Base-by-base conservation (phyloP, 2,797 vertebrate species). In the Discoglossus pictus region DNA sequence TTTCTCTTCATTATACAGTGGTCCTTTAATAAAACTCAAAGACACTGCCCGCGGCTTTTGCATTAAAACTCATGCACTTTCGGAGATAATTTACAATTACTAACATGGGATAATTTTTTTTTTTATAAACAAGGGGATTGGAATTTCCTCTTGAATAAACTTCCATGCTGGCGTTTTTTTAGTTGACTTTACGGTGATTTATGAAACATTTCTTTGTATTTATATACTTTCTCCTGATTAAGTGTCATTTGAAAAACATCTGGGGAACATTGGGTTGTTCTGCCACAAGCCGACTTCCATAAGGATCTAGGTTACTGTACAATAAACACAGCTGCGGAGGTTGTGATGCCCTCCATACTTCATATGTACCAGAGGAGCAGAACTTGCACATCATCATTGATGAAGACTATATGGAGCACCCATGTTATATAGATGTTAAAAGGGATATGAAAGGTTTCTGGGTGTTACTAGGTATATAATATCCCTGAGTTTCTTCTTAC, bases 241-340 rank as follows among this genome's bases (percentile, higher is more conserved):
- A 71, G 61, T 64, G 60, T 71, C 68, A 64, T 64, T 64, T 51
- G 44, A 71, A 71, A 71, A 71, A 64, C 60, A 64, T 64, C 61
- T 64, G 60, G 68, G 65, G 52, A 71, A 58, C 61, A 64, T 64
- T 51, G 44, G 64, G 52, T 52, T 63, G 51, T 64, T 58, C 24
- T 71, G 68, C 43, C 53, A 64, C 61, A 21, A 34, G 43, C 61
- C 58, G 53, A 39, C 68, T 71, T 64, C 68, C 68, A 71, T 61
- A 16, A 71, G 53, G 61, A 71, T 71, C 53, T 58, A 17, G 35
- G 67, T 21, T 50, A 50, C 52, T 59, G 18, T 44, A 71, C 56
- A 64, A 71, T 71, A 71, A 71, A 71, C 61, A 71, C 68, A 71
- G 68, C 60, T 71, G 68, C 3, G 52, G 31, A 64, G 50, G 18